Conservation (phyloP, 2,113 vertebrate genomes). For the Morone saxatilis region DNA sequence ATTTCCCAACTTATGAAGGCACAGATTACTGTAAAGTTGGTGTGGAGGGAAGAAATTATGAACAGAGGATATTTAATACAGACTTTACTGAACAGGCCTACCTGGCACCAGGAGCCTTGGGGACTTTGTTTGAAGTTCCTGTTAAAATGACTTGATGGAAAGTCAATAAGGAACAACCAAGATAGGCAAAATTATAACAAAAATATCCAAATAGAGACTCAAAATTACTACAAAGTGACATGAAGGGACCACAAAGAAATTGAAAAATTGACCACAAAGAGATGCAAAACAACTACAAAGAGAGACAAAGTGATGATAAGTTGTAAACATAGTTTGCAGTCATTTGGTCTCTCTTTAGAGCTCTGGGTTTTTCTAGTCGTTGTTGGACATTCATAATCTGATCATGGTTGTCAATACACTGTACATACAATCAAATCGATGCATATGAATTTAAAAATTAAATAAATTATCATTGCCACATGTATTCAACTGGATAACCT, state of each 20-base stretch:
- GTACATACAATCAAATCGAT: background rate
- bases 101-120: background rate
- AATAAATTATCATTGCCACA: background rate
- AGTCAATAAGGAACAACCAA: background rate
- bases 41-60: background rate
- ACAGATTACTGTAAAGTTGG: background rate
- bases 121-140: background rate
- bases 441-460: background rate
- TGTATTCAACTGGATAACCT: background rate
- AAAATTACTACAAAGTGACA: background rate
- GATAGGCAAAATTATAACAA: background rate
- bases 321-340: background rate
- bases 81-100: background rate
- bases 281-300: background rate
- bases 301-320: background rate
- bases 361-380: no score
- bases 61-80: background rate
- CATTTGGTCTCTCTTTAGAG: background rate
- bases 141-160: background rate
- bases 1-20: conserved; percentile 4
- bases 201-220: background rate
- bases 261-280: background rate
- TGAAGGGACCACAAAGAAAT: background rate
- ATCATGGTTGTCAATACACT: background rate
- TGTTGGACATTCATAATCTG: background rate